Evolutionary conservation across 2,888 invertebrate genomes (phyloP), one percentile per base, ranked within the genome.

Genomic region (Eupeodes latifasciatus): DNA sequence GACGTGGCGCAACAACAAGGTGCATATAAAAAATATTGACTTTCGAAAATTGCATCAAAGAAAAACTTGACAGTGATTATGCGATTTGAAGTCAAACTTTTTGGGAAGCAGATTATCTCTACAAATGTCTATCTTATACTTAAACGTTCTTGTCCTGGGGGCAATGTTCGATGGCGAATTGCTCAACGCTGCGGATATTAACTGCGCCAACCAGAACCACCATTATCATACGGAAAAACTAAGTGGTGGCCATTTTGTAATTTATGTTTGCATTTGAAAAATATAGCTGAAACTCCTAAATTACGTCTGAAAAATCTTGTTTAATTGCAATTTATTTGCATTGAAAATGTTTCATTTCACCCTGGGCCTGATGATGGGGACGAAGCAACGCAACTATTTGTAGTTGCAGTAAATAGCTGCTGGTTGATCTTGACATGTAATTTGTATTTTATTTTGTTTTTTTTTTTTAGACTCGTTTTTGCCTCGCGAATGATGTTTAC

Each of bases 241-340:
- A 40, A 67, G 10, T 67, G 51, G 5, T 7, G 34, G 34, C 0
- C 27, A 36, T 66, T 34, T n/a, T 64, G 74, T 72, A 81, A 72
- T 78, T 81, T 81, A 9, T 36, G 81, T 81, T 76, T 71, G 57
- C 53, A 75, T 79, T 47, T 79, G 86, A 83, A 78, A 78, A 83
- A 71, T 74, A 16, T 47, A 44, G 59, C 59, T 80, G 49, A 67
- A 59, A 61, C 72, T 51, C 69, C 62, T 27, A 75, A 72, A 72
- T 80, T 53, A 79, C 64, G 47, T 59, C 69, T 67, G 76, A 19
- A 76, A 74, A 64, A 44, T 81, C 76, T 88, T 81, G 62, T 81
- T 81, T 88, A 88, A 88, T 88, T 88, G 81, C 87, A 81, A 88
- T 88, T 88, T 88, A 84, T 88, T 88, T 88, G 81, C 87, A 84